A percentile compares a stretch with the other conserved stretches of the same genome.
Conservation (phyloP, 2,797 vertebrate species). For the Merluccius polli region DNA sequence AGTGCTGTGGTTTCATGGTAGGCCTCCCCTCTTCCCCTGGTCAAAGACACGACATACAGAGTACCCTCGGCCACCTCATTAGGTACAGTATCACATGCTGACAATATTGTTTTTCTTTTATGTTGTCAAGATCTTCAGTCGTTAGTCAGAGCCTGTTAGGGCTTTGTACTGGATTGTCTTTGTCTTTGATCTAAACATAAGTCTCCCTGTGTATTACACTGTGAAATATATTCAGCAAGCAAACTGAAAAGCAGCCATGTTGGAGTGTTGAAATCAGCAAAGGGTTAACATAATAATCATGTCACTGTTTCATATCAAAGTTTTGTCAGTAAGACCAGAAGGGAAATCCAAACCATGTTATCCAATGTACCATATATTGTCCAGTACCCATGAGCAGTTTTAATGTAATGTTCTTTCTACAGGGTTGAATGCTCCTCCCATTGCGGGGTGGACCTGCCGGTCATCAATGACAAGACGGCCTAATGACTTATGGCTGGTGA, state of each 20-base stretch:
- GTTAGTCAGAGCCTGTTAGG: background rate
- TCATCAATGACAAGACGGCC: too few species aligned
- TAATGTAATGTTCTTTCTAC: background rate
- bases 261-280: background rate
- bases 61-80: background rate
- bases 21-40: background rate
- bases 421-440: background rate
- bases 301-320: background rate
- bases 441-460: background rate
- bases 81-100: conserved; percentile 31
- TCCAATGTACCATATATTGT: background rate
- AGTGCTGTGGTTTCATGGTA: background rate
- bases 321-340: background rate
- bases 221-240: background rate
- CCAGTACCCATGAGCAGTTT: background rate
- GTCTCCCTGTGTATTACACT: background rate
- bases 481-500: too few species aligned
- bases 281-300: too few species aligned
- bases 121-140: background rate
- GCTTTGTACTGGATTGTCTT: background rate
- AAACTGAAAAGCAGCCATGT: background rate
- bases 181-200: background rate
- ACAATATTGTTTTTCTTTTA: background rate
- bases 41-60: background rate
- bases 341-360: background rate